Percentiles rank a stretch among this genome's conserved stretches.
These are phyloP conservation scores for Ephestia elutella DNA, from an alignment of 1,140 invertebrate species.

Conservation along the genomic window DNA sequence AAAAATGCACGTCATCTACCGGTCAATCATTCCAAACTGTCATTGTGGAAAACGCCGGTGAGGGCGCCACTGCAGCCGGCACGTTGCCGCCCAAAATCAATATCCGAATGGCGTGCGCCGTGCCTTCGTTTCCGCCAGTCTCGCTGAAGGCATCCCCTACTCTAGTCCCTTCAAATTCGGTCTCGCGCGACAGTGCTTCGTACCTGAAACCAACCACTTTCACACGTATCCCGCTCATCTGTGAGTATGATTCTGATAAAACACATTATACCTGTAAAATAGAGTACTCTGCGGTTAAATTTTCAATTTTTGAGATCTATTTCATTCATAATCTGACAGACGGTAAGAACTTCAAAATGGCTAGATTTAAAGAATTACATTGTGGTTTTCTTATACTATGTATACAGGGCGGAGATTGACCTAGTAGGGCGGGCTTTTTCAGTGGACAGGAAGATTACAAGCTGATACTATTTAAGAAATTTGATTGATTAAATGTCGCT, in stretches of 20 bases:
- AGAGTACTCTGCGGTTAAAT: neutral
- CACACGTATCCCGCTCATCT: conserved; percentile 37
- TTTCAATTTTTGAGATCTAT: neutral
- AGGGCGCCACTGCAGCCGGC: conserved; percentile 30
- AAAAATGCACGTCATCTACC: conserved; percentile 29
- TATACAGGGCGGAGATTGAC: conserved; percentile 27
- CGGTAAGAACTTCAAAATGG: conserved; percentile 17
- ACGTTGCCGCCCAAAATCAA: conserved; percentile 68
- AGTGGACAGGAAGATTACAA: too few relatives aligned
- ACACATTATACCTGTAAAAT: conserved; percentile 13
- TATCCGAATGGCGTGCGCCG: conserved; percentile 52
- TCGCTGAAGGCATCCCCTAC: conserved; percentile 46
- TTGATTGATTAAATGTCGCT: too few relatives aligned
- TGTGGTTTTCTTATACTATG: conserved; percentile 16
- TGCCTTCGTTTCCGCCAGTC: conserved; percentile 51
- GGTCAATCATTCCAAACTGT: conserved; percentile 13
- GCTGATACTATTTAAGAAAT: too few relatives aligned
- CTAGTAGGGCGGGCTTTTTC: conserved; percentile 11
- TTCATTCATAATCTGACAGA: conserved; percentile 28
- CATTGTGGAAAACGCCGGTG: neutral
- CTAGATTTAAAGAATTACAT: conserved; percentile 20
- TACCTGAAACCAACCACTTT: conserved; percentile 33
- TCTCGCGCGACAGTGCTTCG: conserved; percentile 49
- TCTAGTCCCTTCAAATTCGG: conserved; percentile 44
- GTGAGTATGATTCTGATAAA: conserved; percentile 33